Base-by-base conservation (phyloP, 2,797 vertebrate species). In the Ceryle rudis region DNA sequence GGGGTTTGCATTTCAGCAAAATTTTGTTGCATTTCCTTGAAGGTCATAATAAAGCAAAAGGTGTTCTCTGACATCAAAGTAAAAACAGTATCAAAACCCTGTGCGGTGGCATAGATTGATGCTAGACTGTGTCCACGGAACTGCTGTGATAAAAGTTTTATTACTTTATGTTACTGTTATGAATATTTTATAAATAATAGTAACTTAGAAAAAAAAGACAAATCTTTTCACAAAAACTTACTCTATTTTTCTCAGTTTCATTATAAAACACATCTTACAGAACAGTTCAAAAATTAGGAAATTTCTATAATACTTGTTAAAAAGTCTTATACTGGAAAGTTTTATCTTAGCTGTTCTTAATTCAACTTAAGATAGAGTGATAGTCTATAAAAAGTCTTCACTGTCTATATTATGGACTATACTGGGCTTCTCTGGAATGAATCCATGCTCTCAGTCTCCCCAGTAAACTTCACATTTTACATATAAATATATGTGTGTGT, bases 21-120 rank as follows among this genome's bases (percentile, higher is more conserved):
- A 46, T 58, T 90, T 69, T 74, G 5, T 69, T 93, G 13, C 39
- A 35, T 73, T 87, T 74, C 74, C 79, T 82, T 85, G 37, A 80
- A 65, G 33, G 20, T 70, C 12, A 4, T 64, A 81, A 41, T 5
- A 71, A 39, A 0, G 1, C 7, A 23, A 62, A 74, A 78, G 6
- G 14, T 74, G 20, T 39, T 77, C 6, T 77, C 20, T 83, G 51
- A 4, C 28, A 55, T 41, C 41, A 84, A 22, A 46, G 8, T 23
- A 22, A 70, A 81, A 51, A 1, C 19, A 17, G 14, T n/a, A 44
- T 29, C 6, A 28, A 78, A 60, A 6, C 13, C 14, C 25, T 73
- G 19, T 58, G 9, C 22, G 58, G 26, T 58, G 23, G 29, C 26
- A 57, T n/a, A 92, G 37, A 46, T 3, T 58, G 35, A 20, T 80